Percentiles rank a stretch among this genome's conserved stretches.
These are phyloP conservation scores for Drosophila seguyi DNA, from an alignment of 1,140 invertebrate species.

Conservation along the genomic window DNA sequence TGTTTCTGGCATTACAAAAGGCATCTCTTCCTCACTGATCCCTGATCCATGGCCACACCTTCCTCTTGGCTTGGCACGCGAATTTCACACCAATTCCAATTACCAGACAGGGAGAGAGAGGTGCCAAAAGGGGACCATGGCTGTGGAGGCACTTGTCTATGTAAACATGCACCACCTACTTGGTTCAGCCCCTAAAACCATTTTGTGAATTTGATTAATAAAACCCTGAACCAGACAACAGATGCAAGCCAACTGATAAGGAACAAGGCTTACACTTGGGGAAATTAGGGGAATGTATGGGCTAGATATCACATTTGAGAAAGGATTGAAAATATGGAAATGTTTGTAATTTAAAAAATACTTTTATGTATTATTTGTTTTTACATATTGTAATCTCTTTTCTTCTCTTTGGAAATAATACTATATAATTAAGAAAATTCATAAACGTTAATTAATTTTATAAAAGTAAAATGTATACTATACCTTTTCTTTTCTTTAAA, in stretches of 20 bases:
- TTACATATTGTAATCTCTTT: too few species aligned
- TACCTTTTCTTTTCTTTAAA: too few species aligned
- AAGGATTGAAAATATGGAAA: background rate
- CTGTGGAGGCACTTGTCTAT: conserved; percentile 67
- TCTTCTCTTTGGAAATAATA: too few species aligned
- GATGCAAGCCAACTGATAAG: conserved; percentile 76
- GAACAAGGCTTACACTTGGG: conserved; percentile 27
- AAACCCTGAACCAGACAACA: conserved; percentile 75
- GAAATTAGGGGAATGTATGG: background rate
- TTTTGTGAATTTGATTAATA: conserved; percentile 85
- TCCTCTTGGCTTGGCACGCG: conserved; percentile 63
- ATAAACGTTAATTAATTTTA: too few species aligned
- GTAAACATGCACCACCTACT: conserved; percentile 82
- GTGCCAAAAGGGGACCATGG: conserved; percentile 23
- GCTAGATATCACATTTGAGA: too few species aligned
- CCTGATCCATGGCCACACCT: background rate
- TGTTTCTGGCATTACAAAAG: conserved; percentile 80
- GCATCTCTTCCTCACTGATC: conserved; percentile 12
- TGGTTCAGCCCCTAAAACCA: conserved; percentile 77
- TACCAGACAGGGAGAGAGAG: conserved; percentile 31
- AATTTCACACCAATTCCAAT: conserved; percentile 83
- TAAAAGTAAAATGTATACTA: too few species aligned
- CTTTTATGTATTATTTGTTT: background rate
- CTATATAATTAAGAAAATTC: too few species aligned
- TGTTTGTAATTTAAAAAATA: too few species aligned